A percentile compares a stretch with the other conserved stretches of the same genome.
Conservation (phyloP, 2,888 invertebrate species). For the Notocelia uddmanniana region DNA sequence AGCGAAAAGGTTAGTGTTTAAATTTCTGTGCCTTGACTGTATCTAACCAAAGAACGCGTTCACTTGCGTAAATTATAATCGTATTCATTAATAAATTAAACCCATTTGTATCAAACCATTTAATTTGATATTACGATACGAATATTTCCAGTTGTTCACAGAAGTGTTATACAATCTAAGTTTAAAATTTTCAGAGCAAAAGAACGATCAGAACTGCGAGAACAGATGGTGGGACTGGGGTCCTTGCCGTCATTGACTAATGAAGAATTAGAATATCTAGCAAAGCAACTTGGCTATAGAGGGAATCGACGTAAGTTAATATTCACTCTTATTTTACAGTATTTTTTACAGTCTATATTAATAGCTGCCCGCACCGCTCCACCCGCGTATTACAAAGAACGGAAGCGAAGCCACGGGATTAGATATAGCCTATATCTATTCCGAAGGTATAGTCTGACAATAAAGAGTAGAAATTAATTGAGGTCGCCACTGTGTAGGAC, state of each 20-base stretch:
- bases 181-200: constrained; percentile 63
- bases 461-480: too few relatives aligned
- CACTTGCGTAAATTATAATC: too few relatives aligned
- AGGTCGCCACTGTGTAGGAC: too few relatives aligned
- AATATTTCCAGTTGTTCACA: not conserved
- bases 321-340: not conserved
- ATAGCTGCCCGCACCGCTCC: too few relatives aligned
- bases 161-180: not conserved
- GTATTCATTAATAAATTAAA: not conserved
- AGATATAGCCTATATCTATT: too few relatives aligned
- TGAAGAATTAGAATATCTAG: constrained; percentile 64
- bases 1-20: too few relatives aligned
- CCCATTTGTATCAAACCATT: not conserved
- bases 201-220: constrained; percentile 67
- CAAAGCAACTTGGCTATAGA: constrained; percentile 67
- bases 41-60: too few relatives aligned
- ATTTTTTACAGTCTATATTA: too few relatives aligned
- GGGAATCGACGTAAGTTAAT: constrained; percentile 60
- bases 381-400: too few relatives aligned
- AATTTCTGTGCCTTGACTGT: too few relatives aligned
- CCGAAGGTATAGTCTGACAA: too few relatives aligned
- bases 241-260: constrained; percentile 64
- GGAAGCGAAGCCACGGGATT: too few relatives aligned
- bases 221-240: constrained; percentile 75
- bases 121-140: not conserved